A percentile compares a stretch with the other conserved stretches of the same genome.
Evolutionary conservation across 1,140 invertebrate genomes (phyloP).

Genomic region (Saccostrea glomerata): DNA sequence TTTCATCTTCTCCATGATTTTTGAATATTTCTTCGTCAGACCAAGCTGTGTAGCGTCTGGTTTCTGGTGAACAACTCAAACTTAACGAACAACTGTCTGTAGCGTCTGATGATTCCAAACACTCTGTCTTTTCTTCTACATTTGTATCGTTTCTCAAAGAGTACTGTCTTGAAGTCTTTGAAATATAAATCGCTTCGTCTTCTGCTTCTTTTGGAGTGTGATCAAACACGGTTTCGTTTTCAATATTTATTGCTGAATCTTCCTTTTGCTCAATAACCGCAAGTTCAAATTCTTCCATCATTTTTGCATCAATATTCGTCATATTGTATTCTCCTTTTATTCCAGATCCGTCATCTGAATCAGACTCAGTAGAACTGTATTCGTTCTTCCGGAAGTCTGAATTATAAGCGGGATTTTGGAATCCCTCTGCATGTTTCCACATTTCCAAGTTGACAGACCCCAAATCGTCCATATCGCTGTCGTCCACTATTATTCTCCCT

Average conservation of each 20-base stretch:
- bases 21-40: conserved; percentile 6
- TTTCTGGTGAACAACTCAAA: conserved; percentile 3
- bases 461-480: conserved; percentile 15
- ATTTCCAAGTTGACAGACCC: conserved; percentile 18
- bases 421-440: conserved; percentile 11
- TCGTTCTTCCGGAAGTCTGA: conserved; percentile 27
- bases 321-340: conserved; percentile 54
- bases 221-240: not conserved
- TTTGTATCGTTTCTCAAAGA: not conserved
- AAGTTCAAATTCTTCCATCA: conserved; percentile 29
- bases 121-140: not conserved
- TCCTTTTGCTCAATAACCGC: not conserved
- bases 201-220: not conserved
- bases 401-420: conserved; percentile 46
- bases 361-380: conserved; percentile 38
- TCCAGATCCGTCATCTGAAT: conserved; percentile 44
- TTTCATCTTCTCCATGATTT: not conserved
- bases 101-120: not conserved
- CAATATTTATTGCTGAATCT: not conserved
- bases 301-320: not conserved
- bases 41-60: not conserved
- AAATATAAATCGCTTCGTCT: conserved; percentile 9
- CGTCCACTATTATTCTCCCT: not conserved
- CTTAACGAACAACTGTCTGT: not conserved
- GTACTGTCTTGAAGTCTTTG: not conserved